Percentiles rank a stretch among this genome's conserved stretches.
Evolutionary conservation across 2,797 vertebrate species (phyloP).

Genomic region (Megaceryle alcyon): DNA sequence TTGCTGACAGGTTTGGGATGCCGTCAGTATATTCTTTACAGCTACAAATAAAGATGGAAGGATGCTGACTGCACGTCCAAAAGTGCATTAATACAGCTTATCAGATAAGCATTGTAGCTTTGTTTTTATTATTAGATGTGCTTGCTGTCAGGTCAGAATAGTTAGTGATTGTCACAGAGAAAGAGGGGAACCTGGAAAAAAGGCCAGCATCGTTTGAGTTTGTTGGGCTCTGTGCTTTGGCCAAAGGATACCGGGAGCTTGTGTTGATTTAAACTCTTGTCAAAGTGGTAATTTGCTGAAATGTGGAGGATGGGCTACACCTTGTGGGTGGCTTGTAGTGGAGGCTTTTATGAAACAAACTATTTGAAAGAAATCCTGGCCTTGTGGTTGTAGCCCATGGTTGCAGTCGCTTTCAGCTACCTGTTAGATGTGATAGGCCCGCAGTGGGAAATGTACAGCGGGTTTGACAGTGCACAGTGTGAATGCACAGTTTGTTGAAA

Average conservation of each 20-base stretch:
- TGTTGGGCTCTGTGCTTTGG: background rate
- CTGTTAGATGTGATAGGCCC: background rate
- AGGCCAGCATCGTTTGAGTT: rapidly evolving
- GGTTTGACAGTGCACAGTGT: rapidly evolving
- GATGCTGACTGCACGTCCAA: rapidly evolving
- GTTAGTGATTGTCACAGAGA: background rate
- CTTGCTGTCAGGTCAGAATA: background rate
- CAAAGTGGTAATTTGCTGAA: background rate
- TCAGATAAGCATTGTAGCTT: background rate
- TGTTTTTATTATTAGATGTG: background rate
- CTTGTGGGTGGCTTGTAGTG: background rate
- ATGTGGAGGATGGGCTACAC: background rate
- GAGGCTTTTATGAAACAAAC: background rate
- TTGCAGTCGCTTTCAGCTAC: background rate
- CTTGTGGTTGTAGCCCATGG: background rate
- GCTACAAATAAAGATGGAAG: background rate
- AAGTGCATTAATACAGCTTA: background rate
- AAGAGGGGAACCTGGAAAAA: background rate
- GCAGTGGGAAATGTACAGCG: background rate
- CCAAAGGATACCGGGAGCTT: background rate
- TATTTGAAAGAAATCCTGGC: background rate
- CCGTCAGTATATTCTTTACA: background rate
- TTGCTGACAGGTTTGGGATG: background rate
- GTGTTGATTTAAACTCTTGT: background rate
- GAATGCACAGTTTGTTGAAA: background rate